These are phyloP conservation scores for Lasioglossum albipes DNA, from an alignment of 1,140 invertebrate genomes.

Conservation along the genomic window DNA sequence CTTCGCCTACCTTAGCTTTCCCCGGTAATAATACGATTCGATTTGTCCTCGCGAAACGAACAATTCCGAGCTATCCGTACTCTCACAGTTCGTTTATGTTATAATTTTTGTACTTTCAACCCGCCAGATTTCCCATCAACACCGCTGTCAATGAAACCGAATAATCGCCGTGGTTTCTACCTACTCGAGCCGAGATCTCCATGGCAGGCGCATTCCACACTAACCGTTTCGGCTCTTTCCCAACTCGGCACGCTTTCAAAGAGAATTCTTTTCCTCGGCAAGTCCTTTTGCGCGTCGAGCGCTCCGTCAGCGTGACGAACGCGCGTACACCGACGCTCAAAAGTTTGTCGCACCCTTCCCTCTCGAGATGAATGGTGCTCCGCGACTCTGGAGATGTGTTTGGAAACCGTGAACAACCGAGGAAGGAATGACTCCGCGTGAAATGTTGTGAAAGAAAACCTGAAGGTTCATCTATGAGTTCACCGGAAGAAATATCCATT, in stretches of 20 bases:
- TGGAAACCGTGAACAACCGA: too few relatives aligned
- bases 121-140: too few relatives aligned
- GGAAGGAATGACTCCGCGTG: not conserved
- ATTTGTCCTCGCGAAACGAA: constrained; percentile 41
- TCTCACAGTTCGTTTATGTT: too few relatives aligned
- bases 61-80: not conserved
- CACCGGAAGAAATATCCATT: too few relatives aligned
- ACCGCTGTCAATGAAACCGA: constrained; percentile 3
- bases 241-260: not conserved
- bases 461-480: too few relatives aligned
- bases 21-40: constrained; percentile 46
- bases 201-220: not conserved
- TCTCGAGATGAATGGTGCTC: not conserved
- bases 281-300: not conserved
- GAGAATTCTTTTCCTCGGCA: not conserved
- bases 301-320: not conserved
- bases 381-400: too few relatives aligned
- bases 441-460: not conserved
- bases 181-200: not conserved
- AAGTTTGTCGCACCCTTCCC: not conserved
- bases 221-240: too few relatives aligned
- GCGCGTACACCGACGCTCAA: not conserved
- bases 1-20: constrained; percentile 61
- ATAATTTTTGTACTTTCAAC: too few relatives aligned
- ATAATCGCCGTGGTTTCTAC: constrained; percentile 17